Base-by-base conservation (phyloP, 2,888 invertebrate species). In the Notocelia uddmanniana region DNA sequence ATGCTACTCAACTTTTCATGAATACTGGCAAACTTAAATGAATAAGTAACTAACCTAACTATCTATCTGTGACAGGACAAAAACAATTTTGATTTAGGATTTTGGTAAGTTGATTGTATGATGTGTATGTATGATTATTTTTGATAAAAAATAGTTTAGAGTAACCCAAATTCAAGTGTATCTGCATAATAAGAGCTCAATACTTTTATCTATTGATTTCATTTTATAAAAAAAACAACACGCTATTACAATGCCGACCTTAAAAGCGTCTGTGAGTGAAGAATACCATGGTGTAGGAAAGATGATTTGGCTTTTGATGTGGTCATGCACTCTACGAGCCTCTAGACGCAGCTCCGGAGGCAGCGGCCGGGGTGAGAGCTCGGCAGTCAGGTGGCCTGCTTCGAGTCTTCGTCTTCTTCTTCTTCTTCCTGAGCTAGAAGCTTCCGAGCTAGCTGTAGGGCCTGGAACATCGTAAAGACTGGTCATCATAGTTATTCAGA, bases 341-440 rank as follows among this genome's bases (percentile, higher is more conserved):
- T 48, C 26, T 48, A 41, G 15, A 31, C 18, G 31, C 59, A 21
- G 45, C 54, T 54, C 18, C 37, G 15, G 6, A 50, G 58, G 58
- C 54, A 21, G 58, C n/a, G 31, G 52, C 55, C 54, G 13, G 23
- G 48, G 21, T 45, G 58, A 18, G 26, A 8, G 67, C 76, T 75
- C 73, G 55, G 78, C 86, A 91, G 90, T 91, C 91, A 92, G 80
- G 91, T 90, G 75, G 82, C 74, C 23, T 21, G 41, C 41, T 68
- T 73, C 37, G 90, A 91, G n/a, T 45, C 45, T 0, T 94, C 95
- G 0, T 96, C 96, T 1, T 97, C 97, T 0, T 97, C 97, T 1
- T 97, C 98, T 34, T 97, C 97, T 72, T 98, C 98, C 84, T 98
- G 97, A 78, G 97, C 96, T 93, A 99, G 95, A 77, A 99, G 94